Percentiles rank a stretch among this genome's conserved stretches.
phyloP scores from a whole-genome alignment of 2,888 invertebrate species.

The Glyphotaelius pellucidus region DNA sequence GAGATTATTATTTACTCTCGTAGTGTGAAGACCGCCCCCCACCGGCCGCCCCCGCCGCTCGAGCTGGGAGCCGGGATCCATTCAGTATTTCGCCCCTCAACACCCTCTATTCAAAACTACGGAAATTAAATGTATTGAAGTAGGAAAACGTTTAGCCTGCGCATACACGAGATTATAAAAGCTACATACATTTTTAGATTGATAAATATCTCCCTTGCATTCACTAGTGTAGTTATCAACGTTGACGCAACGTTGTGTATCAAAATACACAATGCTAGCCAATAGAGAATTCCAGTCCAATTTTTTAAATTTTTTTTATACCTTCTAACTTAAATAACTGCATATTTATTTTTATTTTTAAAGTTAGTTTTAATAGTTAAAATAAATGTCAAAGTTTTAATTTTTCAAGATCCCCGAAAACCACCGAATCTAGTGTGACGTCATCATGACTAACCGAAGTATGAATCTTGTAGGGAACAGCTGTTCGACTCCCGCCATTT shows the following conservation, averaged over 20 bases:
- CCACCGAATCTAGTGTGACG: no score
- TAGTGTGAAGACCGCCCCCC: slow-evolving; percentile 30
- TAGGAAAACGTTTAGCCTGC: slow-evolving; percentile 32
- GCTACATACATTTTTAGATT: slow-evolving; percentile 16
- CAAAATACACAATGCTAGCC: background rate
- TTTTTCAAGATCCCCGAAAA: no score
- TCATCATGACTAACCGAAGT: no score
- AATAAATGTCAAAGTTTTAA: no score
- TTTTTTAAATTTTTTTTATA: no score
- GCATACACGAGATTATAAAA: slow-evolving; percentile 5
- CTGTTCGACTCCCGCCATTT: no score
- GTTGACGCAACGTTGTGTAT: background rate
- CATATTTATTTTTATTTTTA: no score
- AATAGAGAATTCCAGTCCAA: no score
- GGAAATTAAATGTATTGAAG: slow-evolving; percentile 41
- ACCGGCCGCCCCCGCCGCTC: background rate
- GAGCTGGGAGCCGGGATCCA: background rate
- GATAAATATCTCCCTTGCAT: slow-evolving; percentile 2
- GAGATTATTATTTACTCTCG: slow-evolving; percentile 28
- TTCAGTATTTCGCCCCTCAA: slow-evolving; percentile 8
- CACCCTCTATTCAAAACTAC: background rate
- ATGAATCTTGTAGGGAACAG: no score
- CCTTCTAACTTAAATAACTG: no score
- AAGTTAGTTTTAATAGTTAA: no score
- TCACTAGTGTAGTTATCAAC: background rate